These are phyloP conservation scores for Ispidina picta DNA, from an alignment of 2,797 vertebrate species.

Conservation along the genomic window DNA sequence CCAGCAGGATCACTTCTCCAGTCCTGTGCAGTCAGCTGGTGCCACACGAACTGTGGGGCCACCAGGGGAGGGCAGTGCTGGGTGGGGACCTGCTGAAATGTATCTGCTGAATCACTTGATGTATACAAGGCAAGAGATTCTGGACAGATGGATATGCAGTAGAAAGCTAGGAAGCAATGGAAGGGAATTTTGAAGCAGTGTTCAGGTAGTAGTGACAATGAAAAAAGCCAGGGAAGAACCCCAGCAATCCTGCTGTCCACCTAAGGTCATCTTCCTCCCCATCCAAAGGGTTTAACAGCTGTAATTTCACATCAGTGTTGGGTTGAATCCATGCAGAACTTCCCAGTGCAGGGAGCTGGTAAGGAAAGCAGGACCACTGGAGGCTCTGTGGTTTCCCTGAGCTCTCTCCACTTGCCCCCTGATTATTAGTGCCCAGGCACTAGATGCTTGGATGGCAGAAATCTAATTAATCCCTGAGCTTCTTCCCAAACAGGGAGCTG, in stretches of 20 bases:
- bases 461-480: not conserved
- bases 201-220: not conserved
- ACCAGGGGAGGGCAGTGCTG: not conserved
- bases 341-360: not conserved
- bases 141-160: not conserved
- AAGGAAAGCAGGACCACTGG: not conserved
- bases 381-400: not conserved
- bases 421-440: not conserved
- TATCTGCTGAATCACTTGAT: not conserved
- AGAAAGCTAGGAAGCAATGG: not conserved
- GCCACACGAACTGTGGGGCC: not conserved
- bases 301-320: not conserved
- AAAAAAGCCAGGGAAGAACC: not conserved
- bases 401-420: accelerated
- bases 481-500: not conserved
- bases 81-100: not conserved
- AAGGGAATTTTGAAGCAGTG: not conserved
- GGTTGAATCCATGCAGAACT: accelerated
- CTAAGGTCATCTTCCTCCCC: not conserved
- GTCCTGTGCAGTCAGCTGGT: not conserved
- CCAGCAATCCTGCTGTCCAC: not conserved
- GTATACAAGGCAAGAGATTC: not conserved
- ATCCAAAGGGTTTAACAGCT: not conserved
- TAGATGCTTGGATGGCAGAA: not conserved
- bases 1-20: not conserved